Evolutionary conservation across 1,140 invertebrate species (phyloP), one percentile per base, ranked within the genome.

Genomic region (Cotesia chilonis): DNA sequence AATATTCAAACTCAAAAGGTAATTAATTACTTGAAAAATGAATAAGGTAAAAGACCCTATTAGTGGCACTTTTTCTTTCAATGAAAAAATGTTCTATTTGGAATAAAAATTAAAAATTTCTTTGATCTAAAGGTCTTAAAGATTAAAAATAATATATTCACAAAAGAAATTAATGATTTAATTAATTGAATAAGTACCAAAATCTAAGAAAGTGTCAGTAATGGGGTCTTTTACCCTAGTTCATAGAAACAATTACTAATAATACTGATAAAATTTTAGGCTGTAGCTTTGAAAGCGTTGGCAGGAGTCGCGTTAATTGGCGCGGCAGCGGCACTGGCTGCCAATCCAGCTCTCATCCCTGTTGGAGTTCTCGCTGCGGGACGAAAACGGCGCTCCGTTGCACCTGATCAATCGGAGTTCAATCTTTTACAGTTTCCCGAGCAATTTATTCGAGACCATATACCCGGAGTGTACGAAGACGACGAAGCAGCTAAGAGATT

Each of bases 301-400:
- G 93, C 93, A 7, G 93, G 93, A 41, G 90, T 94, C 7, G 93
- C 94, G 1, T 84, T 95, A 7, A 87, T 95, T 36, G 93, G 93
- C 20, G 93, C 93, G 4, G 92, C 93, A 0, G 93, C 93, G 20
- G 92, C 93, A 3, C 83, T 94, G 51, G 92, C 92, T 51, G 90
- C 90, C 61, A 94, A 94, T 84, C 93, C 94, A 1, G 88, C 94
- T 38, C 87, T 95, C 10, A 82, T 95, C 4, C 93, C 94, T 79
- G 86, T 94, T 38, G 92, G 93, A 61, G 90, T 92, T n/a, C 47
- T 68, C 4, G 87, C 94, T 7, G 88, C 90, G 2, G 90, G 91
- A 76, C 81, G 87, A 65, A 83, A 74, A 61, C 84, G 82, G 71
- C 76, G 86, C 60, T 82, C 83, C 9, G 68, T 68, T 17, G 35